Conservation (phyloP, 2,888 invertebrate genomes). For the Aphrophora alni region DNA sequence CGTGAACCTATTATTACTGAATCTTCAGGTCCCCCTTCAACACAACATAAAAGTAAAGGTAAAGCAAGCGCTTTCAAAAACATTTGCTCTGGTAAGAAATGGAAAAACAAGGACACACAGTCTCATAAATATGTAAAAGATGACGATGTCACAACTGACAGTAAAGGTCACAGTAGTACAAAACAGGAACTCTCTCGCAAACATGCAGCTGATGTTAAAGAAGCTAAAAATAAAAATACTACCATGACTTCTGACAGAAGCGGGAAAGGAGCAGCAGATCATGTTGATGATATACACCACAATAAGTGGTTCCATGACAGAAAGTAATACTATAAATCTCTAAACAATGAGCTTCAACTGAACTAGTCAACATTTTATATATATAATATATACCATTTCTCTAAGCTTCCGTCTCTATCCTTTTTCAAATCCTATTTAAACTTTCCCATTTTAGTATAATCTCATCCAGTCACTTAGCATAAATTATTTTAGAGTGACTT, state of each 20-base stretch:
- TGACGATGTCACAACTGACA: slow-evolving; percentile 16
- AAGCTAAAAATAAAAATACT: neutral
- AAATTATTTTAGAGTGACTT: neutral
- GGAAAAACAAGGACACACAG: slow-evolving; percentile 29
- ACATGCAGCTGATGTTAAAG: neutral
- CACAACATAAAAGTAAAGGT: slow-evolving; percentile 32
- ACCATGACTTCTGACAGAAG: neutral
- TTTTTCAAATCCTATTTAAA: neutral
- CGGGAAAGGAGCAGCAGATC: neutral
- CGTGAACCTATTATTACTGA: neutral
- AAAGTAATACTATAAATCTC: neutral
- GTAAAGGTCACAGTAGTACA: neutral
- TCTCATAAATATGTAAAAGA: slow-evolving; percentile 23
- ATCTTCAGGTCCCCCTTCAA: neutral
- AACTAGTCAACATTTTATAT: neutral
- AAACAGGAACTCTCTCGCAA: neutral
- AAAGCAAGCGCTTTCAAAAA: slow-evolving; percentile 28
- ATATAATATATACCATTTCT: neutral
- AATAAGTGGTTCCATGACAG: neutral
- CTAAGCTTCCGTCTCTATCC: neutral
- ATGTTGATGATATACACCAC: neutral
- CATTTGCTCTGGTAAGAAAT: slow-evolving; percentile 34
- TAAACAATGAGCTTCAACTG: neutral
- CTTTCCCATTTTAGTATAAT: neutral
- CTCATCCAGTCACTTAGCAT: neutral